Evolutionary conservation across 2,113 vertebrate species (phyloP).

Genomic region (Oncorhynchus gorbuscha): DNA sequence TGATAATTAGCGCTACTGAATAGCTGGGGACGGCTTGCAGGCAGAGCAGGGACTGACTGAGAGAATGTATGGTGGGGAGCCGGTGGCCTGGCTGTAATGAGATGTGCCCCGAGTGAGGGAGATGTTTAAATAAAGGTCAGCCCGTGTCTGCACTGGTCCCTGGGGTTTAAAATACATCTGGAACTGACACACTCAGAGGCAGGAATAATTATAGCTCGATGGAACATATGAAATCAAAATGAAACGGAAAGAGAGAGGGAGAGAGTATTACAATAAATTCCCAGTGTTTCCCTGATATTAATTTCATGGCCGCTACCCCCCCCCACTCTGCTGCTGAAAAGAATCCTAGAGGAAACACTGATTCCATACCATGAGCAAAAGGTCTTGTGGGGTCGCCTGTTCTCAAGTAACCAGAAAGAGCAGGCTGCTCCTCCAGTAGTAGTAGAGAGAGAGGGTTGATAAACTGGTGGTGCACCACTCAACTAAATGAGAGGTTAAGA

Average conservation of each 20-base stretch:
- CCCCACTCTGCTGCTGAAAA: too few species aligned
- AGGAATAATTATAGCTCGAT: slow-evolving; percentile 69
- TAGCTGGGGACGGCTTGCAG: too few species aligned
- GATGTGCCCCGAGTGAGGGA: slow-evolving; percentile 69
- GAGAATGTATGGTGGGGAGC: slow-evolving; percentile 58
- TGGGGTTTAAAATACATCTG: slow-evolving; percentile 76
- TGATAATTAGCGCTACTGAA: too few species aligned
- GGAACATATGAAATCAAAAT: slow-evolving; percentile 68
- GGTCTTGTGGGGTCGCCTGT: slow-evolving; percentile 7
- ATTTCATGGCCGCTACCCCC: too few species aligned
- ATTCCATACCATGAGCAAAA: too few species aligned
- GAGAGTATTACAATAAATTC: slow-evolving; percentile 54
- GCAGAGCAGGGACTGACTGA: slow-evolving; percentile 9
- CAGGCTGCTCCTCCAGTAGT: neutral
- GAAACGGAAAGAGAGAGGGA: slow-evolving; percentile 56
- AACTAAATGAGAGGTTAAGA: slow-evolving; percentile 61
- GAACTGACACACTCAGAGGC: slow-evolving; percentile 65
- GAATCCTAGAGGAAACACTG: too few species aligned
- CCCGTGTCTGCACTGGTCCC: slow-evolving; percentile 68
- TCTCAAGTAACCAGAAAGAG: slow-evolving; percentile 41
- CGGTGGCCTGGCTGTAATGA: slow-evolving; percentile 75
- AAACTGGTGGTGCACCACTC: slow-evolving; percentile 48
- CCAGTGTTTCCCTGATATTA: neutral
- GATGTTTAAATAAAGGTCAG: slow-evolving; percentile 82
- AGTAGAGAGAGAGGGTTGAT: slow-evolving; percentile 20